Percentiles rank a stretch among this genome's conserved stretches.
Conservation (phyloP, 2,797 vertebrate species). For the Chelidonichthys spinosus region DNA sequence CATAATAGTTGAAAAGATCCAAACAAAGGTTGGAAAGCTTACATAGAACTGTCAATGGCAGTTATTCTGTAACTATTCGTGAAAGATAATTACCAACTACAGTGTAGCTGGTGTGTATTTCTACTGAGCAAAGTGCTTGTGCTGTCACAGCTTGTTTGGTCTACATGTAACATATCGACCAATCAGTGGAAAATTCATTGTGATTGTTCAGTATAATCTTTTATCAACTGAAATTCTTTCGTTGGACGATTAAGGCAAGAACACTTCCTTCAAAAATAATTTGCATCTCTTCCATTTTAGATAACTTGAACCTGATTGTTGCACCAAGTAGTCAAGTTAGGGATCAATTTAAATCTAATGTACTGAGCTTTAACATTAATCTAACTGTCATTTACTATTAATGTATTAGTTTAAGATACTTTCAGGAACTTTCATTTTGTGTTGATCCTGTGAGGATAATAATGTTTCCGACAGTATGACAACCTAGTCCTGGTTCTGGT, state of each 20-base stretch:
- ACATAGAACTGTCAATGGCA: background rate
- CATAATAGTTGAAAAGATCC: background rate
- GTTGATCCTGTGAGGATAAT: no score
- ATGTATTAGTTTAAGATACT: no score
- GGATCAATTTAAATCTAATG: no score
- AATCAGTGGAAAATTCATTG: background rate
- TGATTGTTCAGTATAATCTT: background rate
- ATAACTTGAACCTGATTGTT: conserved; percentile 1
- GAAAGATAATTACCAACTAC: background rate
- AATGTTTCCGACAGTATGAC: no score
- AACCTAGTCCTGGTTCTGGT: background rate
- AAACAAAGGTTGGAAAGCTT: background rate
- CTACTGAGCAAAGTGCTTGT: background rate
- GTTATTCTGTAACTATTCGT: background rate
- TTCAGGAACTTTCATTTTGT: no score
- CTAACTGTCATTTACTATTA: no score
- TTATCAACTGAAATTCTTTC: background rate
- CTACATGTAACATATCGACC: background rate
- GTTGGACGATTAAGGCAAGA: background rate
- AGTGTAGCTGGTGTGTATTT: background rate
- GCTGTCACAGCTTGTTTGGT: background rate
- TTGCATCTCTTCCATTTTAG: background rate
- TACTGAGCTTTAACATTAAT: no score
- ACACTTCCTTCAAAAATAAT: background rate
- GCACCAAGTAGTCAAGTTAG: background rate